phyloP scores from a whole-genome alignment of 2,113 vertebrate genomes.

The Galeopterus variegatus region DNA sequence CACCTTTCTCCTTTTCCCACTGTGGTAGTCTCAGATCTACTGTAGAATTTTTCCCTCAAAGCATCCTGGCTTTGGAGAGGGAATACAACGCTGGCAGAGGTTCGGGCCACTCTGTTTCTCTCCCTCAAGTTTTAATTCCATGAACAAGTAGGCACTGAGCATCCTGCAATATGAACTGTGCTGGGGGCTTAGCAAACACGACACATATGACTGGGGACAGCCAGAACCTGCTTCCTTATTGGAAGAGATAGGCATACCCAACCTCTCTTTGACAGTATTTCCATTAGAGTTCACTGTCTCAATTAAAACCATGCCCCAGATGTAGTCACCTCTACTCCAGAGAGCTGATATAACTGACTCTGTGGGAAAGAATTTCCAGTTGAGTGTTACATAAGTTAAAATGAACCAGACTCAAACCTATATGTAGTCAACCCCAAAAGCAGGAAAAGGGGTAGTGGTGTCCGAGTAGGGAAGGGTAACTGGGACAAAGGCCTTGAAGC shows the following conservation, averaged over 20 bases:
- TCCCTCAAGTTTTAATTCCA: conserved; percentile 48
- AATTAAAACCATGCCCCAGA: conserved; percentile 56
- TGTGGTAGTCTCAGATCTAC: neutral
- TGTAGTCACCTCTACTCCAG: conserved; percentile 3
- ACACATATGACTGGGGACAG: neutral
- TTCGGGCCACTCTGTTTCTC: neutral
- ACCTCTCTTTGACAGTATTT: conserved; percentile 4
- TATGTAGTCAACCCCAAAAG: conserved; percentile 20
- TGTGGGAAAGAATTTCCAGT: conserved; percentile 51
- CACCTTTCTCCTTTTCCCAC: neutral
- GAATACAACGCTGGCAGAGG: neutral
- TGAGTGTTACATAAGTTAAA: neutral
- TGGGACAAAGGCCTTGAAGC: neutral
- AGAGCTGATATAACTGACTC: conserved; percentile 45
- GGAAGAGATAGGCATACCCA: neutral
- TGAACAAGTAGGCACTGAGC: neutral
- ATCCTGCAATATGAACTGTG: neutral
- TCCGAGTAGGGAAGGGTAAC: neutral
- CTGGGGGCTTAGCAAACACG: neutral
- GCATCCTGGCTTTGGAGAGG: neutral
- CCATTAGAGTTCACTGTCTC: neutral
- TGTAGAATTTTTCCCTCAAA: neutral
- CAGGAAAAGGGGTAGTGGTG: neutral
- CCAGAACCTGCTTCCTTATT: neutral
- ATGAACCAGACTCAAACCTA: neutral